A percentile compares a stretch with the other conserved stretches of the same genome.
These are phyloP conservation scores for Brachionus manjavacas DNA, from an alignment of 1,140 invertebrate species.

Conservation along the genomic window DNA sequence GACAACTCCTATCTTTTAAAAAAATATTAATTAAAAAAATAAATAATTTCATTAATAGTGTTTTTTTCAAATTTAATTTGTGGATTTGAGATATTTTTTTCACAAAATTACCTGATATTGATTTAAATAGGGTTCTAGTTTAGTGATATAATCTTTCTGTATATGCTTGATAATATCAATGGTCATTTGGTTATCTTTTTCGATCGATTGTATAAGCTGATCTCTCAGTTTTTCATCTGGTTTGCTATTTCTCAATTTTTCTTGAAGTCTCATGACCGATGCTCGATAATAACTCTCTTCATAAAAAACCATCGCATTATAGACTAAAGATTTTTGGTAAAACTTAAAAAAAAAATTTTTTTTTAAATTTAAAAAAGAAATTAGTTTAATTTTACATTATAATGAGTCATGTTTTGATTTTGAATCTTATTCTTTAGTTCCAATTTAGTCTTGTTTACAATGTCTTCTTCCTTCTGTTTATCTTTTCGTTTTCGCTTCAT, in stretches of 20 bases:
- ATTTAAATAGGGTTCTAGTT: constrained; percentile 38
- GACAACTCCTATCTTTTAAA: too few relatives aligned
- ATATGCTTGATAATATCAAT: constrained; percentile 28
- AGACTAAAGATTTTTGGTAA: constrained; percentile 15
- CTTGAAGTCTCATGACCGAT: background rate
- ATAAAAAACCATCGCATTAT: constrained; percentile 18
- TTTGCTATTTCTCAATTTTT: constrained; percentile 27
- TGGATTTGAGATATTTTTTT: too few relatives aligned
- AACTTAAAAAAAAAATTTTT: constrained; percentile 8
- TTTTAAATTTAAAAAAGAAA: background rate
- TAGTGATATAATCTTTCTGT: constrained; percentile 16
- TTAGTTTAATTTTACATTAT: background rate
- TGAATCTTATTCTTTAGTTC: constrained; percentile 30
- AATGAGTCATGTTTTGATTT: constrained; percentile 32
- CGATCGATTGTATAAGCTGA: constrained; percentile 22
- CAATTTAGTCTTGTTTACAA: background rate
- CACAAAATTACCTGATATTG: constrained; percentile 30
- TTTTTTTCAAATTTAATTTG: too few relatives aligned
- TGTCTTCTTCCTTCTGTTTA: constrained; percentile 35
- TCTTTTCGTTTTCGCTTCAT: constrained; percentile 29
- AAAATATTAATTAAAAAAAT: too few relatives aligned
- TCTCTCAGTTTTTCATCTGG: constrained; percentile 26
- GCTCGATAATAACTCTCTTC: constrained; percentile 19
- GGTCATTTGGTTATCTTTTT: constrained; percentile 36
- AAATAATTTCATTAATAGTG: too few relatives aligned